Base-by-base conservation (phyloP, 2,888 invertebrate genomes). In the Lochmaea capreae region DNA sequence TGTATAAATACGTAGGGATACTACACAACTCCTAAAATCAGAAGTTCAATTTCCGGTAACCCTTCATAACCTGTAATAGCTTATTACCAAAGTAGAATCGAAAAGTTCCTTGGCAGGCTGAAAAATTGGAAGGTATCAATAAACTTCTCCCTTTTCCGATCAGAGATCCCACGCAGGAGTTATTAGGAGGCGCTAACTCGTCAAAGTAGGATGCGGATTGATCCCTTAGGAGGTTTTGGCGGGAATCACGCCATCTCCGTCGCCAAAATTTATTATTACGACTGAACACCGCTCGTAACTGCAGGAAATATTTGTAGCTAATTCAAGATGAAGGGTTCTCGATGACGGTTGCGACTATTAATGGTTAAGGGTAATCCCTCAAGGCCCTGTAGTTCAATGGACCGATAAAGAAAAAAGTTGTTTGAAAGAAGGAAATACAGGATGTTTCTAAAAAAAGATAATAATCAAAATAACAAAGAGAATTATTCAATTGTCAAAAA, bases 181-280 rank as follows among this genome's bases (percentile, higher is more conserved):
- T 77, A 77, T 77, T 73, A 77, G 73, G 65, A 77, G 74, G 73
- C 74, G 77, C 66, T 77, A 77, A 75, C 74, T 75, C 77, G 74
- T 77, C 77, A 75, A 75, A 73, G 73, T 77, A 73, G 77, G 71
- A 73, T 49, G 11, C 69, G 73, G 74, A 73, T 71, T 65, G 70
- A 71, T 65, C 70, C 70, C 70, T 43, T 14, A 57, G 65, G 70
- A 65, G 57, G 43, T 43, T 65, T 71, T 57, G 65, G 65, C 57
- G 43, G 65, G 65, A 43, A 71, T 65, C 54, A 65, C 57, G 70
- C 63, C 33, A 65, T 70, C 70, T 14, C 46, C 26, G 65, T 62
- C 39, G 3, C 18, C 52, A 43, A 65, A 68, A 71, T 71, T 71
- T 71, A 71, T 71, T 71, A 71, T 65, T 63, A 62, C 70, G 70